These are phyloP conservation scores for Calameuta pallipes DNA, from an alignment of 2,888 invertebrate species.

Conservation along the genomic window DNA sequence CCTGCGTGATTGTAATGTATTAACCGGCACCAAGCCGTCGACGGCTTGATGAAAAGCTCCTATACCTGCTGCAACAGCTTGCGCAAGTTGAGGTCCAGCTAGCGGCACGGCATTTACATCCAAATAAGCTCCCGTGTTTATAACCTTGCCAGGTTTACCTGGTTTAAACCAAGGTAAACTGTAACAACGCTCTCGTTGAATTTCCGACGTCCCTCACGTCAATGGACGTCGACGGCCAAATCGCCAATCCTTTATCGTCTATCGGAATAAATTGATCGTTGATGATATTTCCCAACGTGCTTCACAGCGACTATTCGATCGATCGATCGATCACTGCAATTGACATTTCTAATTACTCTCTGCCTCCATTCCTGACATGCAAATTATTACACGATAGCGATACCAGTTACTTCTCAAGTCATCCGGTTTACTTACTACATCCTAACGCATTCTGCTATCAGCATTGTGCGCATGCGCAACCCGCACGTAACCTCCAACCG, in stretches of 20 bases:
- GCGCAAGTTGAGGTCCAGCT: conserved; percentile 17
- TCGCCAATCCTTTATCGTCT: neutral
- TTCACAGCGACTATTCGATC: neutral
- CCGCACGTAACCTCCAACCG: neutral
- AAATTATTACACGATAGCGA: neutral
- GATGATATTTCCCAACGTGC: neutral
- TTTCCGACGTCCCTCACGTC: neutral
- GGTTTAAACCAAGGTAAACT: conserved; percentile 10
- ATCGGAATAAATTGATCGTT: neutral
- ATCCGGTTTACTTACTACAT: too few species aligned
- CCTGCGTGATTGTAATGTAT: conserved; percentile 42
- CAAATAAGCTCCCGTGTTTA: conserved; percentile 50
- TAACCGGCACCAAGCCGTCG: conserved; percentile 30
- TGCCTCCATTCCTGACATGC: neutral
- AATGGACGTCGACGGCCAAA: neutral
- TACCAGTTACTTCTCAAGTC: too few species aligned
- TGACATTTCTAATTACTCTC: neutral
- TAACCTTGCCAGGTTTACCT: conserved; percentile 45
- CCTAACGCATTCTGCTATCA: neutral
- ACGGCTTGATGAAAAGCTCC: conserved; percentile 25
- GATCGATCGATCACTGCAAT: neutral
- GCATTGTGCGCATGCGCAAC: neutral
- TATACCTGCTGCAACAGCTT: neutral
- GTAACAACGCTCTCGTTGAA: neutral
- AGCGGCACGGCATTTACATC: conserved; percentile 50